A percentile compares a stretch with the other conserved stretches of the same genome.
phyloP scores from a whole-genome alignment of 92 coral and sea anemone species.

The Actinostola sp. region DNA sequence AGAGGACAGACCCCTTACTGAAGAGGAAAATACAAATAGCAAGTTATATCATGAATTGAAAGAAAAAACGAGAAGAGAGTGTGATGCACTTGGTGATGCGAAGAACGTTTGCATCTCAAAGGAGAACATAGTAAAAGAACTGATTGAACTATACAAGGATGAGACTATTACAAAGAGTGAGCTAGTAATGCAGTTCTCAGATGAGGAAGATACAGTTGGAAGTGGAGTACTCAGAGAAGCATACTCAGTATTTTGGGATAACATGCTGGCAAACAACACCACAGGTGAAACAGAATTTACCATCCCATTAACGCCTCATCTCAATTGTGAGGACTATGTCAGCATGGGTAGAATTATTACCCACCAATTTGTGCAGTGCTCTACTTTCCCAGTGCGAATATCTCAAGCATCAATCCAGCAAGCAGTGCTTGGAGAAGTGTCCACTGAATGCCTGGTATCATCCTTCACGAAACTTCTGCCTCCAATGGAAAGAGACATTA shows the following conservation, averaged over 20 bases:
- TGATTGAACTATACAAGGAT: background rate
- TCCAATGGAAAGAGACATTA: constrained; percentile 19
- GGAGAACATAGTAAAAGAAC: background rate
- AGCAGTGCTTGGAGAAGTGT: constrained; percentile 3
- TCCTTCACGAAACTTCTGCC: constrained; percentile 24
- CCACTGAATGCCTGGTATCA: constrained; percentile 7
- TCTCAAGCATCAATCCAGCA: background rate
- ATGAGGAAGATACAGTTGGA: background rate
- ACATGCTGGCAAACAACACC: constrained; percentile 19
- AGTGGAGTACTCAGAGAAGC: constrained; percentile 53
- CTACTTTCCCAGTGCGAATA: constrained; percentile 40
- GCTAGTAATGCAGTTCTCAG: too few relatives aligned
- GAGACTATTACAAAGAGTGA: too few relatives aligned
- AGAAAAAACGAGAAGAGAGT: background rate
- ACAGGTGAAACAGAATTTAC: constrained; percentile 43
- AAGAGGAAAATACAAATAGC: background rate
- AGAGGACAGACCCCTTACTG: background rate
- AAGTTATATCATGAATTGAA: background rate
- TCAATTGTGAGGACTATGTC: constrained; percentile 41
- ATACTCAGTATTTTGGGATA: constrained; percentile 49
- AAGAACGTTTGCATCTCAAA: background rate
- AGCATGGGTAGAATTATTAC: constrained; percentile 53
- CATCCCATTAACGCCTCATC: constrained; percentile 35
- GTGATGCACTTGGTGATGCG: background rate
- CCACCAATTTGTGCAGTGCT: constrained; percentile 55